phyloP scores from a whole-genome alignment of 2,113 vertebrate genomes.

The Bagarius yarrelli region DNA sequence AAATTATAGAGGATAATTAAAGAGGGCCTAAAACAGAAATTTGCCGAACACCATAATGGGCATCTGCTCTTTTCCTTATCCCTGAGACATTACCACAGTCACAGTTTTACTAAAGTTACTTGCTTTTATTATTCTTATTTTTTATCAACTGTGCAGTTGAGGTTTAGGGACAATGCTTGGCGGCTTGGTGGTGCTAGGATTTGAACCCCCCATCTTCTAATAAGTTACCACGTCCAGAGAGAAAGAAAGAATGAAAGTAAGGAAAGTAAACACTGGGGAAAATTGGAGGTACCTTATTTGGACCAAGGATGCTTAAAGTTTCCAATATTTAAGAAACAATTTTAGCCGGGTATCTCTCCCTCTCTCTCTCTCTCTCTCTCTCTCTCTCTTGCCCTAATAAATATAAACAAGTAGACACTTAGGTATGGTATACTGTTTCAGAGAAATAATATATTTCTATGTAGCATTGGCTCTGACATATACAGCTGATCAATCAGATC shows the following conservation, averaged over 20 bases:
- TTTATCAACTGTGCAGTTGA: too few species aligned
- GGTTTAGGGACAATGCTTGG: too few species aligned
- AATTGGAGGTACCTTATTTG: background rate
- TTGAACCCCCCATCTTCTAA: too few species aligned
- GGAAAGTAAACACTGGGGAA: background rate
- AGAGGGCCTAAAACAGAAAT: background rate
- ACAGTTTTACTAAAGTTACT: too few species aligned
- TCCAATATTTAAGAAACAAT: background rate
- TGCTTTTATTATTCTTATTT: too few species aligned
- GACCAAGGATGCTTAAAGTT: background rate
- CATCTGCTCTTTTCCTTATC: background rate
- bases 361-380: background rate
- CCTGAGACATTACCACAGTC: too few species aligned
- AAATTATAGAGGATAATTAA: background rate
- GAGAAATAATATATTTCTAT: background rate
- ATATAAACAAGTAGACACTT: background rate
- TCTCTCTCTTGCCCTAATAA: background rate
- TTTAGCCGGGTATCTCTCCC: background rate
- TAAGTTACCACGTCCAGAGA: background rate
- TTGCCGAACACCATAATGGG: background rate
- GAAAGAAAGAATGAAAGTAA: background rate
- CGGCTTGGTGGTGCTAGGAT: too few species aligned
- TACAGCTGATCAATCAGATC: conserved; percentile 12
- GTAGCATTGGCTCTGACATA: background rate
- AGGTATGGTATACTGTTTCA: background rate